phyloP scores from a whole-genome alignment of 2,888 invertebrate genomes.

The Dryadula phaetusa region DNA sequence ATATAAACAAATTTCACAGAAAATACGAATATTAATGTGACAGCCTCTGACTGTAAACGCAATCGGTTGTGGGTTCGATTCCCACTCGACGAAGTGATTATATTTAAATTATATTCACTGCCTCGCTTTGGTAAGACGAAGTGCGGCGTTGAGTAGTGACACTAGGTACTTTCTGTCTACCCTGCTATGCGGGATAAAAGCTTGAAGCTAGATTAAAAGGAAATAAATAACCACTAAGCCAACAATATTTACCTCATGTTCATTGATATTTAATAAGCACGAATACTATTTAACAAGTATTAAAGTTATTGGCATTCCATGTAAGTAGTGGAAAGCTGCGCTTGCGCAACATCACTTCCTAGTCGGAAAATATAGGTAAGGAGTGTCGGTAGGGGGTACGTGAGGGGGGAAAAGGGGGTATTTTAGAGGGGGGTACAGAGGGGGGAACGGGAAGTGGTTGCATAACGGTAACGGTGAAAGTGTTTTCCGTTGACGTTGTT shows the following conservation, averaged over 20 bases:
- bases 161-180: no score
- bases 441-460: conserved; percentile 73
- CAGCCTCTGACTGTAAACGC: no score
- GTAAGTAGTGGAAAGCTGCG: conserved; percentile 63
- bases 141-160: no score
- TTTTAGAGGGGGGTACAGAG: conserved; percentile 39
- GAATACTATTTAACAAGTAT: conserved; percentile 15
- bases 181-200: no score
- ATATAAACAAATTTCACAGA: no score
- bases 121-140: no score
- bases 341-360: conserved; percentile 75
- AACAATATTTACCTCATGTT: background rate
- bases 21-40: no score
- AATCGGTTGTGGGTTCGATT: no score
- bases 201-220: no score
- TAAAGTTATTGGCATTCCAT: conserved; percentile 48
- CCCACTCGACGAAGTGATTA: no score
- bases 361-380: conserved; percentile 77
- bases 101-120: no score
- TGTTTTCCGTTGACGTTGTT: conserved; percentile 79
- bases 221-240: no score
- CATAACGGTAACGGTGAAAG: conserved; percentile 81
- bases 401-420: conserved; percentile 39
- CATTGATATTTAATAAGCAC: conserved; percentile 10
- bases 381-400: conserved; percentile 56